Evolutionary conservation across 1,140 invertebrate genomes (phyloP).

Genomic region (Drosophila suzukii): DNA sequence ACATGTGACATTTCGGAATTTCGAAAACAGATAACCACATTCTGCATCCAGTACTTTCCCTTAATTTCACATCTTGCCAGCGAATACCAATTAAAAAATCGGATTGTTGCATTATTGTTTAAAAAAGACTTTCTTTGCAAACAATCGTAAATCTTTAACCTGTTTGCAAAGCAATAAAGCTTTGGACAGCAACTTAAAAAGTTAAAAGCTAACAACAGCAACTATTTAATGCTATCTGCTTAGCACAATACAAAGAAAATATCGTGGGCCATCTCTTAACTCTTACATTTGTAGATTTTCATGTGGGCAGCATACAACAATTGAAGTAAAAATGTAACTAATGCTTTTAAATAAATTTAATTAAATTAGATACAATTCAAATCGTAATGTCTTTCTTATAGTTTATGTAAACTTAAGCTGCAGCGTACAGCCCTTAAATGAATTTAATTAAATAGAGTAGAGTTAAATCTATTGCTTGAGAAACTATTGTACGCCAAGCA

Average conservation of each 20-base stretch:
- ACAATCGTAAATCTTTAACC: background rate
- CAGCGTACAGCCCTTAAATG: too few species aligned
- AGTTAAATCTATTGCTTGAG: background rate
- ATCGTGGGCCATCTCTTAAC: too few species aligned
- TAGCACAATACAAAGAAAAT: background rate
- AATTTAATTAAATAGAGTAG: too few species aligned
- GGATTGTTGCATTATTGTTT: too few species aligned
- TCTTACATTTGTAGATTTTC: too few species aligned
- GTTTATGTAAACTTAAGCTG: too few species aligned
- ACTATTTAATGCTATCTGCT: background rate
- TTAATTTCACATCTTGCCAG: background rate
- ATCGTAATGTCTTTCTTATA: too few species aligned
- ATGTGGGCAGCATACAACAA: too few species aligned
- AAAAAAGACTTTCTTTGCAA: background rate
- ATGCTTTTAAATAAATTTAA: too few species aligned
- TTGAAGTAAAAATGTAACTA: too few species aligned
- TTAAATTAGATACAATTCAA: too few species aligned
- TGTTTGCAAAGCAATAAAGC: background rate
- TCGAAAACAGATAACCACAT: slow-evolving; percentile 1
- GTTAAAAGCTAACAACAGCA: background rate
- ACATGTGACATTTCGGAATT: background rate
- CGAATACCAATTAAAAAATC: too few species aligned
- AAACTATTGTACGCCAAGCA: background rate
- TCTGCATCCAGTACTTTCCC: background rate
- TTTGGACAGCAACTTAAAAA: background rate